Evolutionary conservation across 1,140 invertebrate genomes (phyloP), one percentile per base, ranked within the genome.

Genomic region (Drosophila sulfurigaster): DNA sequence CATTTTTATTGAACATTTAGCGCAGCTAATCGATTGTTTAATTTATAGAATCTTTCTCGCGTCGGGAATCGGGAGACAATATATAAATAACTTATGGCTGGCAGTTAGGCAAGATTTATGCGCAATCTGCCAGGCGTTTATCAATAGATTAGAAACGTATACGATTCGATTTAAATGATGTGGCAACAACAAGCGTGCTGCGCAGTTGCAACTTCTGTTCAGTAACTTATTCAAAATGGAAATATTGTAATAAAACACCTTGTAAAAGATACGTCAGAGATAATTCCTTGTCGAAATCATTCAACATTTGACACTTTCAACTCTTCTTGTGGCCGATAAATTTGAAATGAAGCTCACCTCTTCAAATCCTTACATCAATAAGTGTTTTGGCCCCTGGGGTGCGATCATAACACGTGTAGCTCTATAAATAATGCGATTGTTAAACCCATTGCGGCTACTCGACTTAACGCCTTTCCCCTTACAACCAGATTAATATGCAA

Each of bases 321-420:
- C 71, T 62, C 49, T 74, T 62, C 35, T 10, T 32, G 32, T 60
- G n/a, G 20, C 6, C 6, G 4, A 74, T 75, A 75, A 70, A 75
- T 75, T 35, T 75, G 58, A 70, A 70, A 75, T 70, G 35, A 51
- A 75, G 66, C 58, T 57, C 66, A 69, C 66, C 65, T 69, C 66
- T 62, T 69, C 11, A 58, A 63, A 54, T 25, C 20, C 48, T 54
- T 65, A 75, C 66, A 82, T 75, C 62, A 58, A 35, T 48, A 38
- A 64, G 46, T 67, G 59, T 60, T 66, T 60, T 60, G 46, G 71
- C 57, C 82, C 82, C 82, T 68, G 75, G 82, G 82, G 82, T 86
- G 82, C 60, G 71, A 82, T 86, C 82, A 69, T 76, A 86, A 85
- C 81, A 85, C 82, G 82, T 86, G 82, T 81, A 86, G 76, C 48